phyloP scores from a whole-genome alignment of 2,888 invertebrate genomes.

The Monopis laevigella region DNA sequence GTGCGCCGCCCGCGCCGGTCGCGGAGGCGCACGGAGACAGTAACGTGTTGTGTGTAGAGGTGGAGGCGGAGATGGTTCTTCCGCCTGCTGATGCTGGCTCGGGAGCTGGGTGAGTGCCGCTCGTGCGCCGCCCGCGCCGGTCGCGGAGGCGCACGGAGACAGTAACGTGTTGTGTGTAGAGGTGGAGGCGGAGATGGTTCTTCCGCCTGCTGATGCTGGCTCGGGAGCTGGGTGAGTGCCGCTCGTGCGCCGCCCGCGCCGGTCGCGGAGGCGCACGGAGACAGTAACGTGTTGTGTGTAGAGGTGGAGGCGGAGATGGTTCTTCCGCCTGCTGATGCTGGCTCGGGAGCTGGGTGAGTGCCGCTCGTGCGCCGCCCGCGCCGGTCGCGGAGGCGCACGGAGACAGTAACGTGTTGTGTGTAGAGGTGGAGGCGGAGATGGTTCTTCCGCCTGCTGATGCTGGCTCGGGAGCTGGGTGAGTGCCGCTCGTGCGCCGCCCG shows the following conservation, averaged over 20 bases:
- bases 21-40: constrained; percentile 37
- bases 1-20: constrained; percentile 81
- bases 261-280: constrained; percentile 64
- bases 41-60: too few species aligned
- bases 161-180: too few species aligned
- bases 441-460: too few species aligned
- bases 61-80: too few species aligned
- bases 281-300: too few species aligned
- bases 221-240: constrained; percentile 64
- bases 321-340: constrained; percentile 82
- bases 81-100: constrained; percentile 77
- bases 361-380: constrained; percentile 73
- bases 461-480: constrained; percentile 64
- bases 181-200: too few species aligned
- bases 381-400: constrained; percentile 74
- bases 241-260: constrained; percentile 81
- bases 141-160: constrained; percentile 74
- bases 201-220: too few species aligned
- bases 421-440: too few species aligned
- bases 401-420: too few species aligned
- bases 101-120: constrained; percentile 71
- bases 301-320: too few species aligned
- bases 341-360: constrained; percentile 71
- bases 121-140: constrained; percentile 74
- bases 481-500: constrained; percentile 81